Base-by-base conservation (phyloP, 2,113 vertebrate species). In the Phylloscopus trochilus region DNA sequence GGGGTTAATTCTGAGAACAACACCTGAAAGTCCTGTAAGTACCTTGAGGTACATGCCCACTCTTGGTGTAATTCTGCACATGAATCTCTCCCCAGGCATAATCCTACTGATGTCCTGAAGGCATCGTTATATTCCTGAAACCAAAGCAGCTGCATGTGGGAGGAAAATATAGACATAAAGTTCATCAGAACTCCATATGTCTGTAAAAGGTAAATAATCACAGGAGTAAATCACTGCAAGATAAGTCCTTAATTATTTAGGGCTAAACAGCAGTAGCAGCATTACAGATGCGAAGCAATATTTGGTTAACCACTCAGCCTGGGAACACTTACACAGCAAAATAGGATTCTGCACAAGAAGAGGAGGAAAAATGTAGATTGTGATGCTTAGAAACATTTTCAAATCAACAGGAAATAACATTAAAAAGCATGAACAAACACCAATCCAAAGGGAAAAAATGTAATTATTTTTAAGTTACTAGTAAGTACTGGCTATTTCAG, bases 241-340 rank as follows among this genome's bases (percentile, higher is more conserved):
- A 6, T 72, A 93, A 93, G 66, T 56, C 76, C 73, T 94, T 94
- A 90, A 95, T 92, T 96, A 94, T 87, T 92, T 93, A 92, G 88
- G 72, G 52, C 81, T 86, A 92, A 90, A 78, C 27, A 87, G 69
- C 59, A 94, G 53, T 52, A 68, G 49, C 47, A 89, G 56, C 56
- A 46, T 49, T 83, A 89, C 64, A 84, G 64, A 92, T 53, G 53
- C 0, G 0, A 41, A 83, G 46, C 14, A 85, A 13, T 64, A 64
- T 55, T 93, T 78, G 88, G 66, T 85, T 95, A 86, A 81, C 39
- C 37, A 16, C 37, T 75, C n/a, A 8, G 39, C 74, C 53, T 87
- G 74, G 53, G 69, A 87, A 78, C 30, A 84, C 33, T 79, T 69
- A 39, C 1, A 53, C 12, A 58, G 39, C 10, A 68, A 89, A 46